These are phyloP conservation scores for Entomyzon cyanotis DNA, from an alignment of 2,113 vertebrate genomes.

Conservation along the genomic window DNA sequence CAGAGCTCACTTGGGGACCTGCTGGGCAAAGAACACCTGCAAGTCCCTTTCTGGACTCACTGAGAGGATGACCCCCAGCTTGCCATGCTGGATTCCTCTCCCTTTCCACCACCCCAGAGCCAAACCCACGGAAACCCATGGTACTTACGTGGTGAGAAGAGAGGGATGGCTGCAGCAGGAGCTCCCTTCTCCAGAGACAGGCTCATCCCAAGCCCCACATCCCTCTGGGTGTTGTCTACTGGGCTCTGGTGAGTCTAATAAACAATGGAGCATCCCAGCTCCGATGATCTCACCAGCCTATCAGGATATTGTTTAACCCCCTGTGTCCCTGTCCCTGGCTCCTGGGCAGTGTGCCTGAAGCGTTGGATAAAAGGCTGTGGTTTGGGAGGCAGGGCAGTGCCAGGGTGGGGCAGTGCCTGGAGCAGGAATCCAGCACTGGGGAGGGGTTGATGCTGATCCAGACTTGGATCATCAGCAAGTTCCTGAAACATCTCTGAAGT, in stretches of 20 bases:
- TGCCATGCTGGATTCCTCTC: fast-evolving
- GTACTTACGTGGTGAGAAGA: constrained; percentile 1
- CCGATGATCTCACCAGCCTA: constrained; percentile 65
- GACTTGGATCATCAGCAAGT: neutral
- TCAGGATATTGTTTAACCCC: constrained; percentile 47
- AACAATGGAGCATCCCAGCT: constrained; percentile 50
- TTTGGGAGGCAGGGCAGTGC: neutral
- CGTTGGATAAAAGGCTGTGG: neutral
- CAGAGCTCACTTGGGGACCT: neutral
- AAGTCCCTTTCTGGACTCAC: neutral
- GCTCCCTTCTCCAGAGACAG: neutral
- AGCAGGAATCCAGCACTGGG: neutral
- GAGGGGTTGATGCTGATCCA: neutral
- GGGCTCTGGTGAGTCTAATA: constrained; percentile 33
- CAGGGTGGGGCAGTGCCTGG: neutral
- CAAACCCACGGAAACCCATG: neutral
- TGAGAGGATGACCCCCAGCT: neutral
- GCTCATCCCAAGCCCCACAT: constrained; percentile 1
- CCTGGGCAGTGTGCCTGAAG: neutral
- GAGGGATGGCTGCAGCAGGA: neutral
- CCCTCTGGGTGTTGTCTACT: constrained; percentile 17
- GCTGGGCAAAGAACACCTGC: neutral
- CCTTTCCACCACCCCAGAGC: neutral
- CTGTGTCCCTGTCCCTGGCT: neutral
- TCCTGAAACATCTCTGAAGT: neutral